Conservation (phyloP, 2,113 vertebrate genomes). For the Osmerus eperlanus region DNA sequence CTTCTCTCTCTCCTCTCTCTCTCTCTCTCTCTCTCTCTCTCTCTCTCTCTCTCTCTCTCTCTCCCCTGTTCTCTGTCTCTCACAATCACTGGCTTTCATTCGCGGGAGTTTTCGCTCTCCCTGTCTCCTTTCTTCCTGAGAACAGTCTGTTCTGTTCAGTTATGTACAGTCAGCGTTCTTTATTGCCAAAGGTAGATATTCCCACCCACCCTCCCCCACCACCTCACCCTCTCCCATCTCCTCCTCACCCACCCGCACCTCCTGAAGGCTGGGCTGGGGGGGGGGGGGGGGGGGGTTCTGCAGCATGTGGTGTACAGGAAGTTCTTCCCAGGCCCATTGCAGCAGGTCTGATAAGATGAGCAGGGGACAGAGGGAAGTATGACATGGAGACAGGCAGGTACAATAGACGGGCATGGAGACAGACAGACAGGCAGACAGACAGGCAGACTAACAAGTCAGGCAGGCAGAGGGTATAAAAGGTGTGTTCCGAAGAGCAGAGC, state of each 20-base stretch:
- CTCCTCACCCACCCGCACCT: neutral
- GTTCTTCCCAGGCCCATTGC: constrained; percentile 56
- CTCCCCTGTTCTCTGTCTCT: too few relatives aligned
- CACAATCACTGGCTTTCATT: neutral
- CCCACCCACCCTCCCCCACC: neutral
- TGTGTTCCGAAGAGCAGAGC: neutral
- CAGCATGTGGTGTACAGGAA: constrained; percentile 43
- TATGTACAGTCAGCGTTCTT: neutral
- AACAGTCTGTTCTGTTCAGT: neutral
- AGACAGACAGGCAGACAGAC: neutral
- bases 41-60: constrained; percentile 11
- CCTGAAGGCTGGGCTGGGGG: neutral
- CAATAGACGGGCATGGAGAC: neutral
- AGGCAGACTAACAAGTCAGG: neutral
- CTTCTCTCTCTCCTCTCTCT: too few relatives aligned
- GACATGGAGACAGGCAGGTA: neutral
- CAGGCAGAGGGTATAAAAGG: constrained; percentile 39
- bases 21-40: too few relatives aligned
- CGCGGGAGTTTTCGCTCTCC: neutral
- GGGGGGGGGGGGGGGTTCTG: neutral
- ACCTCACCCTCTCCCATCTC: neutral
- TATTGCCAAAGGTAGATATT: neutral
- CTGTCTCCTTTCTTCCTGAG: neutral
- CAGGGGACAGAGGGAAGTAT: neutral
- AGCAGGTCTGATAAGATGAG: constrained; percentile 38